phyloP scores from a whole-genome alignment of 2,113 vertebrate genomes.

The Lichenostomus cassidix region DNA sequence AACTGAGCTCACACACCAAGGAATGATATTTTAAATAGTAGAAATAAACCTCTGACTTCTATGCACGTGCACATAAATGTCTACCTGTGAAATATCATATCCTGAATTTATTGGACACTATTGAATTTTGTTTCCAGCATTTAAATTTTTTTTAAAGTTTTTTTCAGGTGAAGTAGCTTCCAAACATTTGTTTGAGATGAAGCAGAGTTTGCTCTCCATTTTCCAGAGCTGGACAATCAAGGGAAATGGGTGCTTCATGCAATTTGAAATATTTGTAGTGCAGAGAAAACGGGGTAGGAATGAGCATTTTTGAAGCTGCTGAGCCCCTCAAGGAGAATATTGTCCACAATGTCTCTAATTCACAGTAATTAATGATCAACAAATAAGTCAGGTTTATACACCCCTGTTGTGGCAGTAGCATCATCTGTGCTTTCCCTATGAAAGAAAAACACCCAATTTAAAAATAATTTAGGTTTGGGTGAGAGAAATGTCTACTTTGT shows the following conservation, averaged over 20 bases:
- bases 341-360: neutral
- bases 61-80: neutral
- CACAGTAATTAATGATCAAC: neutral
- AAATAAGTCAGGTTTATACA: neutral
- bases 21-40: neutral
- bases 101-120: neutral
- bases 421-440: neutral
- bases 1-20: neutral
- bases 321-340: neutral
- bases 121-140: neutral
- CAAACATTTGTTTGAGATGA: neutral
- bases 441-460: neutral
- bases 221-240: neutral
- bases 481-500: neutral
- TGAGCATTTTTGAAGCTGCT: neutral
- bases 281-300: neutral
- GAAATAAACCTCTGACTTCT: neutral
- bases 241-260: neutral
- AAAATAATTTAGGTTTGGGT: neutral
- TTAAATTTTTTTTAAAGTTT: neutral
- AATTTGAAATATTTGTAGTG: neutral
- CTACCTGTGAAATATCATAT: neutral
- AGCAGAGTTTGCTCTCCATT: neutral
- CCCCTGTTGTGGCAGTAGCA: neutral
- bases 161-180: neutral